Conservation (phyloP, 1,140 invertebrate species). For the Drosophila punjabiensis region DNA sequence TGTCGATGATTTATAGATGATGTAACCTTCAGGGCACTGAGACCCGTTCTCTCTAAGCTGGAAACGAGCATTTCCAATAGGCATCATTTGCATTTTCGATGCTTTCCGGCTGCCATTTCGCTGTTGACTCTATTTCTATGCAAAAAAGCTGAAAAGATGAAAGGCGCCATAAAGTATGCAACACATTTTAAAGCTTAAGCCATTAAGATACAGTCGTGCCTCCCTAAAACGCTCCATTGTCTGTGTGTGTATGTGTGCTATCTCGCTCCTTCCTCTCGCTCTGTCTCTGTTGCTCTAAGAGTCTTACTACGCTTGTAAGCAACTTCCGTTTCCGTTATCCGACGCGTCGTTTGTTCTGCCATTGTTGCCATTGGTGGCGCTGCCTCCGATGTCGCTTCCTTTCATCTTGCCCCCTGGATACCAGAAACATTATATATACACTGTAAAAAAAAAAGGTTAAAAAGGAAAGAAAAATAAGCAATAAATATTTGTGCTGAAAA, state of each 20-base stretch:
- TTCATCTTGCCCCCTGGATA: slow-evolving; percentile 20
- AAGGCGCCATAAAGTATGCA: slow-evolving; percentile 50
- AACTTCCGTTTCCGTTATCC: slow-evolving; percentile 79
- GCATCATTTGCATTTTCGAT: slow-evolving; percentile 49
- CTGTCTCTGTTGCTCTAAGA: slow-evolving; percentile 21
- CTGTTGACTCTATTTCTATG: slow-evolving; percentile 18
- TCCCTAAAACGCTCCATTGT: slow-evolving; percentile 11
- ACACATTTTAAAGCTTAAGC: slow-evolving; percentile 67
- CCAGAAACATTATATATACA: neutral
- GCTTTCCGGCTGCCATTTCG: slow-evolving; percentile 13
- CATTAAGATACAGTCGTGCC: slow-evolving; percentile 46
- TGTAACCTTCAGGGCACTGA: slow-evolving; percentile 7
- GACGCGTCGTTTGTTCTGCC: slow-evolving; percentile 69
- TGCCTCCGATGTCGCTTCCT: slow-evolving; percentile 26
- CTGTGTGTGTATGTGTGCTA: neutral
- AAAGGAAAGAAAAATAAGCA: too few relatives aligned
- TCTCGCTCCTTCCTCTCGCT: neutral
- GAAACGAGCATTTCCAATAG: slow-evolving; percentile 29
- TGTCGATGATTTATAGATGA: slow-evolving; percentile 33
- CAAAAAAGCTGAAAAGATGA: slow-evolving; percentile 42
- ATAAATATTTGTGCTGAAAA: neutral
- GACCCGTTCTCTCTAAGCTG: neutral
- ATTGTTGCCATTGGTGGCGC: slow-evolving; percentile 60
- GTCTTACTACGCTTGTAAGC: slow-evolving; percentile 65
- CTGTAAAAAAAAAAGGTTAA: neutral